Percentiles rank a stretch among this genome's conserved stretches.
Conservation (phyloP, 2,113 vertebrate species). For the Pyrgilauda ruficollis region DNA sequence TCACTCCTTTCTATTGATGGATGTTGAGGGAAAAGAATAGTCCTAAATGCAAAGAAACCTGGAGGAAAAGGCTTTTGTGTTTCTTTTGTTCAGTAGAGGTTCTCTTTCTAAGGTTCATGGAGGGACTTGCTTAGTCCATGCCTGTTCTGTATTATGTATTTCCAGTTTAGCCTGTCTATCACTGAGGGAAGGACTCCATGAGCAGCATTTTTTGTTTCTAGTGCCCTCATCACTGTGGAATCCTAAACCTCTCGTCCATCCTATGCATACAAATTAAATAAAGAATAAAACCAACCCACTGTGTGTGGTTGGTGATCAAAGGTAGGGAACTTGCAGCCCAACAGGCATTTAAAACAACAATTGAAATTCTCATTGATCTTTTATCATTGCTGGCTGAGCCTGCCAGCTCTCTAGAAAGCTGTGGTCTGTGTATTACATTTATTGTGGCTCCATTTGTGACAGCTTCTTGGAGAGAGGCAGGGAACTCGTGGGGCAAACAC, state of each 20-base stretch:
- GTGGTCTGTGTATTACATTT: conserved; percentile 25
- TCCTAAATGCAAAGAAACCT: neutral
- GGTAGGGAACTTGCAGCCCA: neutral
- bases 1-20: neutral
- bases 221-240: neutral
- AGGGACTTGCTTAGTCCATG: neutral
- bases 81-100: neutral
- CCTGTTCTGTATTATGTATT: neutral
- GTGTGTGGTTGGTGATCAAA: conserved; percentile 8
- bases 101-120: neutral
- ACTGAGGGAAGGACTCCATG: neutral
- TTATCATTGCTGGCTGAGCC: conserved; percentile 25
- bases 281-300: neutral
- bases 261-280: neutral
- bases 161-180: neutral
- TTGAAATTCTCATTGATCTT: conserved; percentile 39
- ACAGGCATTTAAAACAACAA: conserved; percentile 27
- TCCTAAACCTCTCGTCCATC: neutral
- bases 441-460: conserved; percentile 52
- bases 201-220: neutral
- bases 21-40: neutral
- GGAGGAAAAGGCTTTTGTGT: neutral
- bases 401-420: conserved; percentile 44
- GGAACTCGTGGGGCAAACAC: conserved; percentile 22
- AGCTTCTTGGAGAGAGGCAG: conserved; percentile 52